Conservation (phyloP, 2,113 vertebrate genomes). For the Oryzias melastigma region DNA sequence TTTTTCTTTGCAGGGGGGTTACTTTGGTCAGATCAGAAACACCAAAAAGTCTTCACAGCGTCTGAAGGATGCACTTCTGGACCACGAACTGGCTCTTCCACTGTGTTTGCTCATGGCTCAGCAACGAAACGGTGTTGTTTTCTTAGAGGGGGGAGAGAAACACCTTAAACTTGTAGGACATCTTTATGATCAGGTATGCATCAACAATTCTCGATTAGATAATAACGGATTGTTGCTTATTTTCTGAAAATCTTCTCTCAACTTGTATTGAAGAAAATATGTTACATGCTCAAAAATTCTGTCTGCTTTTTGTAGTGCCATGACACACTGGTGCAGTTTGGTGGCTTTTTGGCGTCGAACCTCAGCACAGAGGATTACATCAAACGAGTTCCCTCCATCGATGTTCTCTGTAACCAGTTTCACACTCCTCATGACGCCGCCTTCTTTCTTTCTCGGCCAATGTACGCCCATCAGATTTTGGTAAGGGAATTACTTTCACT, state of each 20-base stretch:
- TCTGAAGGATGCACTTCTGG: slow-evolving; percentile 91
- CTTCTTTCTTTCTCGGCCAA: slow-evolving; percentile 96
- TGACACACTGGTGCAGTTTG: slow-evolving; percentile 96
- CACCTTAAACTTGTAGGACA: slow-evolving; percentile 98
- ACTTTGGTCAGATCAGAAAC: slow-evolving; percentile 98
- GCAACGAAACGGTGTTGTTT: slow-evolving; percentile 86
- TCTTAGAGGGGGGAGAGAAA: slow-evolving; percentile 97
- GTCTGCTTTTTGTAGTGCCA: slow-evolving; percentile 82
- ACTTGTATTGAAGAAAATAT: not conserved
- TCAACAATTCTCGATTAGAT: too few relatives aligned
- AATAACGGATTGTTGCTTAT: too few relatives aligned
- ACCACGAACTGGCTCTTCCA: slow-evolving; percentile 94
- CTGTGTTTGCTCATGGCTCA: slow-evolving; percentile 97
- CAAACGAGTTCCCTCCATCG: slow-evolving; percentile 95
- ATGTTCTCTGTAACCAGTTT: slow-evolving; percentile 95
- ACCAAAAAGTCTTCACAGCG: slow-evolving; percentile 98
- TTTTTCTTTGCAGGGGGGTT: slow-evolving; percentile 85
- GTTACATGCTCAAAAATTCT: not conserved
- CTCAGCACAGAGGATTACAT: slow-evolving; percentile 99
- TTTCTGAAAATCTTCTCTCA: not conserved
- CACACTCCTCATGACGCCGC: slow-evolving; percentile 97
- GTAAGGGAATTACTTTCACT: slow-evolving; percentile 76
- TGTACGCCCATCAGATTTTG: slow-evolving; percentile 98
- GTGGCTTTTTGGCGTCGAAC: slow-evolving; percentile 97
- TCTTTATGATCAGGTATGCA: slow-evolving; percentile 92